Conservation (phyloP, 2,797 vertebrate genomes). For the Moxostoma hubbsi region DNA sequence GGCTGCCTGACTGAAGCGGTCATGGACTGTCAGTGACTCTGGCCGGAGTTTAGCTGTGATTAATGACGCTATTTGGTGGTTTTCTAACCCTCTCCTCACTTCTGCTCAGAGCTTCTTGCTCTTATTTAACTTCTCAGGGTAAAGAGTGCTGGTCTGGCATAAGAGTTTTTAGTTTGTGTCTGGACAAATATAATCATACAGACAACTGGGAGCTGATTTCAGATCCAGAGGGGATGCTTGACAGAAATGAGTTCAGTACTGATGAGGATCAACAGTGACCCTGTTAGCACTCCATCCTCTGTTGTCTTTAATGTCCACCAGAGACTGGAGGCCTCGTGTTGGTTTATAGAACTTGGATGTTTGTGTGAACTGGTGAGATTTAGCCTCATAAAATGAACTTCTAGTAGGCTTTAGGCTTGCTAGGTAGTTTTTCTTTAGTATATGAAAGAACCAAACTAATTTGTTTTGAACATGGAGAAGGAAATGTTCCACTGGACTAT, state of each 20-base stretch:
- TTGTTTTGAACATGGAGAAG: not conserved
- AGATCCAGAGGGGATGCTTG: slow-evolving; percentile 1
- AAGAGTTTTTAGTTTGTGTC: slow-evolving; percentile 15
- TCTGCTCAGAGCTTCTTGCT: slow-evolving; percentile 42
- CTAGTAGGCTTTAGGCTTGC: not conserved
- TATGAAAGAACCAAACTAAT: not conserved
- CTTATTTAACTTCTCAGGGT: slow-evolving; percentile 27
- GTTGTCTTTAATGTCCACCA: slow-evolving; percentile 31
- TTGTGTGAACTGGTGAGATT: not conserved
- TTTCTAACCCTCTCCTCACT: slow-evolving; percentile 53
- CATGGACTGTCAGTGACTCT: slow-evolving; percentile 64
- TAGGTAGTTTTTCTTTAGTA: not conserved
- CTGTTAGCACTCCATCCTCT: slow-evolving; percentile 9
- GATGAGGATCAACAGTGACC: slow-evolving; percentile 25
- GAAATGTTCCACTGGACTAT: too few species aligned
- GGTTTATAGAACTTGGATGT: not conserved
- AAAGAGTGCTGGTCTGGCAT: slow-evolving; percentile 5
- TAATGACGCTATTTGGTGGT: slow-evolving; percentile 69
- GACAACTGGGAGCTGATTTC: slow-evolving; percentile 27
- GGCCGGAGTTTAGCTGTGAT: slow-evolving; percentile 66
- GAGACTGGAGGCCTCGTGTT: slow-evolving; percentile 8
- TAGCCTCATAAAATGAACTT: slow-evolving; percentile 2
- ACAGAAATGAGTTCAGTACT: slow-evolving; percentile 22
- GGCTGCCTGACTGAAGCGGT: slow-evolving; percentile 70
- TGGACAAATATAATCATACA: slow-evolving; percentile 21